These are phyloP conservation scores for Ooceraea biroi DNA, from an alignment of 1,140 invertebrate species.

Conservation along the genomic window DNA sequence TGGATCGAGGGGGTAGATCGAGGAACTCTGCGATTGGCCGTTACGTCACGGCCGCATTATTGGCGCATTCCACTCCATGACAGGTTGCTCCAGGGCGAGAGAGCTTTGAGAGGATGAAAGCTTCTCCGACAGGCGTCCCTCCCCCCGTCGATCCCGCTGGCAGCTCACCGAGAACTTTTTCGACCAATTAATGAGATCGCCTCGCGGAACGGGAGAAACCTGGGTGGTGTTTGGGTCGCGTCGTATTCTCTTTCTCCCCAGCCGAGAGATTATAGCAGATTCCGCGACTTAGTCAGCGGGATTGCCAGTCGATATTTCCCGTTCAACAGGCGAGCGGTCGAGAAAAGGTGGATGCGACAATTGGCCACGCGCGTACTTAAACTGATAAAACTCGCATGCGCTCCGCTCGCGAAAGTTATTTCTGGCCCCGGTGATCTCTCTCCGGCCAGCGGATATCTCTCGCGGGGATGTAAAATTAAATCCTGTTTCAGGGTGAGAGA, in stretches of 20 bases:
- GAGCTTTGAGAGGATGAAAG: conserved; percentile 3
- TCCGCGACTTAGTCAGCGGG: conserved; percentile 53
- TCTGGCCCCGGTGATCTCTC: conserved; percentile 45
- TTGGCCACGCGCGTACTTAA: conserved; percentile 52
- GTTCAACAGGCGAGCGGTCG: conserved; percentile 20
- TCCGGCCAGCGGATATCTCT: conserved; percentile 40
- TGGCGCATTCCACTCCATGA: conserved; percentile 64
- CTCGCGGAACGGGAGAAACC: conserved; percentile 20
- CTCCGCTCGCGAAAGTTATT: conserved; percentile 56
- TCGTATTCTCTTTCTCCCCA: conserved; percentile 25
- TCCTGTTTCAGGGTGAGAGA: conserved; percentile 58
- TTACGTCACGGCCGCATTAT: conserved; percentile 59
- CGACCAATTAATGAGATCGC: conserved; percentile 66
- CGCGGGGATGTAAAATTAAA: conserved; percentile 62
- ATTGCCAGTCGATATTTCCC: conserved; percentile 52
- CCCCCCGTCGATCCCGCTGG: not conserved
- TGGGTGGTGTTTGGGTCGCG: conserved; percentile 22
- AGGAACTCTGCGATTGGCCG: conserved; percentile 41
- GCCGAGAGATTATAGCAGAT: conserved; percentile 53
- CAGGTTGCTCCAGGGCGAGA: conserved; percentile 47
- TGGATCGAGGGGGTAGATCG: conserved; percentile 44
- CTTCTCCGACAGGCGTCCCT: conserved; percentile 21
- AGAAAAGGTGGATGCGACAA: conserved; percentile 35
- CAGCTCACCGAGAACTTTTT: conserved; percentile 54
- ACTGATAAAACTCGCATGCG: conserved; percentile 60